Percentiles rank a stretch among this genome's conserved stretches.
Conservation (phyloP, 1,140 invertebrate species). For the Parasteatoda tepidariorum region DNA sequence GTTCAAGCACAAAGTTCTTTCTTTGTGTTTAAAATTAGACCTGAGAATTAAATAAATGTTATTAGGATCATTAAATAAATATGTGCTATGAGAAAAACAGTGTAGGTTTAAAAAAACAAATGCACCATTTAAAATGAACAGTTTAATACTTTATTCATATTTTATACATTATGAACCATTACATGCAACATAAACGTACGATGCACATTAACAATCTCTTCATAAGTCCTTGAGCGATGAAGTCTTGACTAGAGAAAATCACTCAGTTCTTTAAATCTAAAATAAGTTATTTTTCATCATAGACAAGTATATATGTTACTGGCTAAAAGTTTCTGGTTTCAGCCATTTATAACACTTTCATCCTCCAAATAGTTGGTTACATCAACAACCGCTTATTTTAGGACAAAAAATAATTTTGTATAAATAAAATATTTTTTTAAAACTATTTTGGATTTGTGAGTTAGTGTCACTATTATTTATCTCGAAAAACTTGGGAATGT, state of each 20-base stretch:
- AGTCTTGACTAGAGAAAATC: not conserved
- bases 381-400: too few relatives aligned
- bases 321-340: too few relatives aligned
- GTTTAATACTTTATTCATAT: constrained; percentile 41
- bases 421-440: too few relatives aligned
- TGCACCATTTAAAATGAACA: constrained; percentile 24
- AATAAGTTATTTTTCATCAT: too few relatives aligned
- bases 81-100: not conserved
- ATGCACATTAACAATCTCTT: constrained; percentile 5
- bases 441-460: too few relatives aligned
- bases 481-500: too few relatives aligned
- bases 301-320: too few relatives aligned
- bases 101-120: not conserved
- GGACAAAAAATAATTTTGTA: too few relatives aligned
- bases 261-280: too few relatives aligned
- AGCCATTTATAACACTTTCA: too few relatives aligned
- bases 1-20: not conserved
- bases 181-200: constrained; percentile 38
- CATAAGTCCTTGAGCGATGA: constrained; percentile 24
- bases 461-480: too few relatives aligned
- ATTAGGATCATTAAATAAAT: not conserved
- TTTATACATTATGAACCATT: constrained; percentile 44
- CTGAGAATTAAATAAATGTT: not conserved
- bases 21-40: not conserved
- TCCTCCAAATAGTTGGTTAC: too few relatives aligned